A percentile compares a stretch with the other conserved stretches of the same genome.
Conservation (phyloP, 1,140 invertebrate genomes). For the Prorops nasuta region DNA sequence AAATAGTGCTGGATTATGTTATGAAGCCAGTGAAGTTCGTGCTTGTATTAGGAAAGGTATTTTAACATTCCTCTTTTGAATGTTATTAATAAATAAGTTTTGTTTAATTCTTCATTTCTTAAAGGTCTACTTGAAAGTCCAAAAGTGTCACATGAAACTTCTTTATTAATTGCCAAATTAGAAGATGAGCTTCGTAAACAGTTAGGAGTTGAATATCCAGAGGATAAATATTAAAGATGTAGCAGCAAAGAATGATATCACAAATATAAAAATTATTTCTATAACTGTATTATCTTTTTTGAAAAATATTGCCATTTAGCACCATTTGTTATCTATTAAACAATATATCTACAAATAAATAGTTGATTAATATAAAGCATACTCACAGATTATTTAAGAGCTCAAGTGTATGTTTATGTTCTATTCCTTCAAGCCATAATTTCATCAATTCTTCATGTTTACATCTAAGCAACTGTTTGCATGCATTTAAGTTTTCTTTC, state of each 20-base stretch:
- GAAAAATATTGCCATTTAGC: no score
- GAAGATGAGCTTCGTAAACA: constrained; percentile 67
- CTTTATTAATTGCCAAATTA: constrained; percentile 62
- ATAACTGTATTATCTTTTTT: no score
- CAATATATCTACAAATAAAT: constrained; percentile 8
- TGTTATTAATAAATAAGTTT: constrained; percentile 9
- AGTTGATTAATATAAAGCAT: constrained; percentile 7
- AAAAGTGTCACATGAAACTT: constrained; percentile 61
- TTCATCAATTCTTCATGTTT: constrained; percentile 90
- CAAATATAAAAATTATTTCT: no score
- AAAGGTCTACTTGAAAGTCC: constrained; percentile 65
- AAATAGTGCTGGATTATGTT: constrained; percentile 71
- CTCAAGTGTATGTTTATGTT: constrained; percentile 86
- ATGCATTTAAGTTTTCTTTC: constrained; percentile 86
- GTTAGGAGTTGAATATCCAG: constrained; percentile 63
- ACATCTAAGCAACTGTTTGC: constrained; percentile 86
- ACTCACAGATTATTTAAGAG: constrained; percentile 86
- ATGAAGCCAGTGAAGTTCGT: constrained; percentile 72
- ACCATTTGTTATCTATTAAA: no score
- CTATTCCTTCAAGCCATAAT: constrained; percentile 88
- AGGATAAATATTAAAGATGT: constrained; percentile 7
- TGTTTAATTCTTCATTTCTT: constrained; percentile 29
- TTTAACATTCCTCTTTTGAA: neutral
- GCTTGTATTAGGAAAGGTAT: constrained; percentile 65
- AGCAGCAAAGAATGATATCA: no score